Evolutionary conservation across 2,888 invertebrate species (phyloP), one percentile per base, ranked within the genome.

Genomic region (Anodontia alba): DNA sequence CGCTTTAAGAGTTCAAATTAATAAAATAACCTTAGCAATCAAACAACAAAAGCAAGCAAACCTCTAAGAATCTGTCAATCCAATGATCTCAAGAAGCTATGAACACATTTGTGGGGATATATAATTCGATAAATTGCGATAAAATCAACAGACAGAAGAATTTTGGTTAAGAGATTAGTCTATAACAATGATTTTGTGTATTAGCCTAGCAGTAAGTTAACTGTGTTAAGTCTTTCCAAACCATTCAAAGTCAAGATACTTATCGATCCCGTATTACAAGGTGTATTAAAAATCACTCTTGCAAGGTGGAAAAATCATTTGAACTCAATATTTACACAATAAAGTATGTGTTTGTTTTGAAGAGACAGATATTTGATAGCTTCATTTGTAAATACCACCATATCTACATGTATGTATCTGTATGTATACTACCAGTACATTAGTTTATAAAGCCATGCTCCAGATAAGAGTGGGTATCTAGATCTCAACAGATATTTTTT

Each of bases 211-310:
- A 20, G 31, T 62, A 33, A 62, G 33, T 7, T 29, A 33, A 26
- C 29, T 62, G 62, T 62, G 62, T 33, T 33, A 62, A 62, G 54
- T 54, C 8, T 5, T 54, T 26, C 26, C 54, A 5, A 26, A 54
- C 54, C 54, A 54, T 54, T 54, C 54, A 54, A 62, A 62, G 62
- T 62, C 62, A 62, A 62, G 31, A 3, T 29, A 62, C 62, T 17
- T 62, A 62, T 62, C 62, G 62, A 62, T 62, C 23, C 31, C 33
- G n/a, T 26, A 62, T 62, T 62, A 62, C 33, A 33, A 33, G 33
- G 31, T 33, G 33, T 62, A 33, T 62, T 10, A 33, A 33, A 31
- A 33, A 62, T 62, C 62, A 62, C 33, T 17, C 33, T 33, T 33
- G 62, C 62, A 62, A 33, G 33, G 62, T 62, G 62, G 29, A 31